Evolutionary conservation across 2,113 vertebrate species (phyloP).

Genomic region (Neopipo cinnamomea): DNA sequence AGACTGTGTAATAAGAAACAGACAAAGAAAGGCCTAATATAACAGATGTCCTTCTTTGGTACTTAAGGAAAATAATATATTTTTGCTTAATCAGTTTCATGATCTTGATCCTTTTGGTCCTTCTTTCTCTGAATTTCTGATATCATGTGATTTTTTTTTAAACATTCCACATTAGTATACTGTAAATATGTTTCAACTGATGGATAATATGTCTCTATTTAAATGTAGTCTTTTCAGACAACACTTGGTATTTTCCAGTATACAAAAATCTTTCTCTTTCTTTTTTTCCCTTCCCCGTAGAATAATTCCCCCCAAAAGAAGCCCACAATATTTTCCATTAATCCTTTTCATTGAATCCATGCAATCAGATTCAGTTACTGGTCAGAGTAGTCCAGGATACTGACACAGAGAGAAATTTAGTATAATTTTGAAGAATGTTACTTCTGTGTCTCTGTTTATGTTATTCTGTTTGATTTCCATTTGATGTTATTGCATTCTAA

Average conservation of each 20-base stretch:
- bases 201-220: not conserved
- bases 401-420: not conserved
- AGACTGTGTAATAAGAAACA: not conserved
- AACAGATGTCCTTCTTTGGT: not conserved
- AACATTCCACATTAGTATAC: not conserved
- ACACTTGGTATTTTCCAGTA: not conserved
- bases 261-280: not conserved
- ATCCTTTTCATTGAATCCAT: not conserved
- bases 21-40: not conserved
- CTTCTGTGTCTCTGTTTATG: not conserved
- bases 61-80: not conserved
- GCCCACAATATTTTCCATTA: not conserved
- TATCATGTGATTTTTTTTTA: not conserved
- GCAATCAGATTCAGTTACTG: not conserved
- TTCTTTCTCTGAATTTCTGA: not conserved
- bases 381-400: not conserved
- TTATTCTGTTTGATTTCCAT: not conserved
- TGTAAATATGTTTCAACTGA: not conserved
- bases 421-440: not conserved
- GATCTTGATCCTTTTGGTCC: not conserved
- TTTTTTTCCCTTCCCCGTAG: not conserved
- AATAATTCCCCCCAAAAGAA: not conserved
- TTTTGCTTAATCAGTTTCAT: not conserved
- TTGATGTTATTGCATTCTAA: not conserved
- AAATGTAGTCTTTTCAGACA: not conserved